Conservation (phyloP, 1,140 invertebrate species). For the Trachymyrmex cornetzi region DNA sequence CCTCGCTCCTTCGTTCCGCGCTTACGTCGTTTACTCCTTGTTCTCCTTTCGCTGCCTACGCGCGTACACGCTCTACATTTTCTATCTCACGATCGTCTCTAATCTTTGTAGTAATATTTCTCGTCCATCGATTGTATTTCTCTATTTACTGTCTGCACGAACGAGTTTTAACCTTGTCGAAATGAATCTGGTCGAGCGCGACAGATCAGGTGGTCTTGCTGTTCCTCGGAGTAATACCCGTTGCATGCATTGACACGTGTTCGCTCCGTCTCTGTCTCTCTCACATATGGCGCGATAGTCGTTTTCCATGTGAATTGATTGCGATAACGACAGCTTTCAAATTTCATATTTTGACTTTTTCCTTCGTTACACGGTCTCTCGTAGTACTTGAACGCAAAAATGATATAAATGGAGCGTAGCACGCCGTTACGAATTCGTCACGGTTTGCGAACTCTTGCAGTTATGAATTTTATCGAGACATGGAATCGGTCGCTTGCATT, state of each 20-base stretch:
- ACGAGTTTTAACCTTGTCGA: background rate
- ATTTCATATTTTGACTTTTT: background rate
- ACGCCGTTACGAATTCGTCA: background rate
- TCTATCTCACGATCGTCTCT: background rate
- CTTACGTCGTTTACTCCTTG: background rate
- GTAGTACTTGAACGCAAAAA: background rate
- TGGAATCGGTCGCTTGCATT: background rate
- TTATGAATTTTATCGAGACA: background rate
- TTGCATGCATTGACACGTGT: slow-evolving; percentile 19
- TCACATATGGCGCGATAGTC: background rate
- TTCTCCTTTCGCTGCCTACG: background rate
- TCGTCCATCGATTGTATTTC: no score
- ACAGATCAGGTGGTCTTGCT: background rate
- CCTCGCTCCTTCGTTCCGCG: slow-evolving; percentile 2
- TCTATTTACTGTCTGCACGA: slow-evolving; percentile 9
- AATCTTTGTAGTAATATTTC: background rate
- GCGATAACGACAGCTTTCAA: background rate
- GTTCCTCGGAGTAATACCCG: background rate
- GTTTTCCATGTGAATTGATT: background rate
- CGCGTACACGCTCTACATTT: slow-evolving; percentile 5
- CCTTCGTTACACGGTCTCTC: background rate
- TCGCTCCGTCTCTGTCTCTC: slow-evolving; percentile 7
- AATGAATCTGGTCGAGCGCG: background rate
- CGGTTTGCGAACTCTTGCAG: background rate
- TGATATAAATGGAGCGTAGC: background rate